Evolutionary conservation across 2,113 vertebrate species (phyloP).

Genomic region (Cyphomyrus discorhynchus): DNA sequence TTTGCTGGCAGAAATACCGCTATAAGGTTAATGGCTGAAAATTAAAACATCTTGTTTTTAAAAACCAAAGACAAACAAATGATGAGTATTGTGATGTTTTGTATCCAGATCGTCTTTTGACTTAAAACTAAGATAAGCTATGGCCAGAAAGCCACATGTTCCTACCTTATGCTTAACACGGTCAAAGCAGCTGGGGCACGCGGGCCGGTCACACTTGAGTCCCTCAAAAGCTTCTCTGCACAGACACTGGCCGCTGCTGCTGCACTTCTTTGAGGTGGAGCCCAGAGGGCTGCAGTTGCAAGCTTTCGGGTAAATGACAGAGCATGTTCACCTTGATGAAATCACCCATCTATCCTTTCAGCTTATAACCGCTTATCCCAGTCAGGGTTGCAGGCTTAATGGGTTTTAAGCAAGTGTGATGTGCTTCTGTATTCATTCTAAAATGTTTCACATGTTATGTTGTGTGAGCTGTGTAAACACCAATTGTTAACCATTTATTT

Average conservation of each 20-base stretch:
- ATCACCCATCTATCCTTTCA: not conserved
- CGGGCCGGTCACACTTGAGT: constrained; percentile 58
- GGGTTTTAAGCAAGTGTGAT: not conserved
- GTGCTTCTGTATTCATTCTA: not conserved
- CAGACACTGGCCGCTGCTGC: constrained; percentile 64
- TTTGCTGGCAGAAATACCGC: not conserved
- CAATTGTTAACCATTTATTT: not conserved
- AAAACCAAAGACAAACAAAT: not conserved
- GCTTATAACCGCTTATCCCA: not conserved
- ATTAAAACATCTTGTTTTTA: not conserved
- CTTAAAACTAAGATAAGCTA: not conserved
- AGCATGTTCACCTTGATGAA: not conserved
- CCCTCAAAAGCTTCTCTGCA: constrained; percentile 77
- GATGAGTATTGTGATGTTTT: not conserved
- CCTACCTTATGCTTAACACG: constrained; percentile 70
- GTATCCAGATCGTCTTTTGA: not conserved
- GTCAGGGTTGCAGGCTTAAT: not conserved
- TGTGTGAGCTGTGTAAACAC: not conserved
- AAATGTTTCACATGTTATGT: not conserved
- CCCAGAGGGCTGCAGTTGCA: constrained; percentile 66
- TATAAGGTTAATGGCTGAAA: not conserved
- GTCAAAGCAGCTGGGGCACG: constrained; percentile 78
- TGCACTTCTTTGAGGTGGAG: constrained; percentile 60
- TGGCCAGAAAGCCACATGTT: not conserved
- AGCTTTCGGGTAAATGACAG: constrained; percentile 50